Evolutionary conservation across 2,797 vertebrate genomes (phyloP).

Genomic region (Acrocephalus scirpaceus): DNA sequence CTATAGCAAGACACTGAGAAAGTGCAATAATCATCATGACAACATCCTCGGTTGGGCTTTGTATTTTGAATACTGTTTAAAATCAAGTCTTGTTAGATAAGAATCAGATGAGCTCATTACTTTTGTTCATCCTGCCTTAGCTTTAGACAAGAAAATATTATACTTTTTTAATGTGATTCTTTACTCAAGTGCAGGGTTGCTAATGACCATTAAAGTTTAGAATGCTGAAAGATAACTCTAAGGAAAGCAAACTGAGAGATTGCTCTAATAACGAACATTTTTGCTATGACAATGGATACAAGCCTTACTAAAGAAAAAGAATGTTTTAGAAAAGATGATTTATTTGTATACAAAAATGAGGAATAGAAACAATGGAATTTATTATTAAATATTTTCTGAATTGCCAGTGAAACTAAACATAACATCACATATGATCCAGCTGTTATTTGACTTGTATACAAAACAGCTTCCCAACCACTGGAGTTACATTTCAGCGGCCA

Average conservation of each 20-base stretch:
- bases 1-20: conserved; percentile 12
- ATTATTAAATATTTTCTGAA: conserved; percentile 50
- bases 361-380: conserved; percentile 52
- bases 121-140: conserved; percentile 30
- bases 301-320: conserved; percentile 62
- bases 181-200: conserved; percentile 55
- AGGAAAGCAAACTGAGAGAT: conserved; percentile 43
- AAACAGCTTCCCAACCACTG: background rate
- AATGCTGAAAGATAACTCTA: conserved; percentile 32
- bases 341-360: conserved; percentile 57
- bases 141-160: conserved; percentile 40
- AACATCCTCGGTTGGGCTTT: conserved; percentile 16
- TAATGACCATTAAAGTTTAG: conserved; percentile 32
- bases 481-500: background rate
- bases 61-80: conserved; percentile 34
- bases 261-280: conserved; percentile 43
- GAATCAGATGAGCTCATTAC: conserved; percentile 28
- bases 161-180: conserved; percentile 49
- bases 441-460: background rate
- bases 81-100: conserved; percentile 23
- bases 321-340: conserved; percentile 53
- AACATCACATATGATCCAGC: background rate
- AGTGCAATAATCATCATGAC: conserved; percentile 24
- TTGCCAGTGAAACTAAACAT: conserved; percentile 32
- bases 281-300: conserved; percentile 54